Evolutionary conservation across 2,888 invertebrate species (phyloP), one percentile per base, ranked within the genome.

Genomic region (Neoscelio sp.): DNA sequence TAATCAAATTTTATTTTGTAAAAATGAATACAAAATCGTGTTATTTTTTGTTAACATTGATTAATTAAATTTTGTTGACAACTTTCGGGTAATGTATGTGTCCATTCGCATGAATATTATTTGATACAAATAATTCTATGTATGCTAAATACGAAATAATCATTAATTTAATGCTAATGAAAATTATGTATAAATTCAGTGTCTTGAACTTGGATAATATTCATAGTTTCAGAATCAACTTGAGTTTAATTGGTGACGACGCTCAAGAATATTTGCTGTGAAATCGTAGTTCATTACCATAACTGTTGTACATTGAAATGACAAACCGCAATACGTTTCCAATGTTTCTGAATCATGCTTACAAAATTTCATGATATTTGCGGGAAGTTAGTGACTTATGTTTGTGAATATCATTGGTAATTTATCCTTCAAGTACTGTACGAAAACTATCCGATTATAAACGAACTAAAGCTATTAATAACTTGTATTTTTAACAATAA

Each of bases 281-380:
- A 68, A 68, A 48, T 58, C 28, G 38, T 23, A 48, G 56, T 46
- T 68, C 28, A 68, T 68, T 68, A 68, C 46, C 56, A 56, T 68
- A 68, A 28, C 23, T 67, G 44, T 46, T 68, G 67, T 56, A 17
- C 26, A 38, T 1, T 28, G 35, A 56, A 68, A 68, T 46, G 56
- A 46, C 56, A 46, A 18, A 56, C 56, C 46, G 56, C 67, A 54
- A 56, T 46, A 33, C 18, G 67, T 68, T 68, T 68, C 23, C 56
- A 54, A 68, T 68, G 56, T 56, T 68, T 46, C 56, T 23, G 46
- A 44, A 12, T 46, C 26, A 7, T 56, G 56, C 35, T 30, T 38
- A 46, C 46, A 35, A 68, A 56, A 56, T 68, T 68, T 44, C 54
- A 68, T 67, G 67, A 44, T 17, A 30, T 67, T 33, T 17, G 13